phyloP scores from a whole-genome alignment of 2,113 vertebrate species.

The Pelecanoides urinatrix region DNA sequence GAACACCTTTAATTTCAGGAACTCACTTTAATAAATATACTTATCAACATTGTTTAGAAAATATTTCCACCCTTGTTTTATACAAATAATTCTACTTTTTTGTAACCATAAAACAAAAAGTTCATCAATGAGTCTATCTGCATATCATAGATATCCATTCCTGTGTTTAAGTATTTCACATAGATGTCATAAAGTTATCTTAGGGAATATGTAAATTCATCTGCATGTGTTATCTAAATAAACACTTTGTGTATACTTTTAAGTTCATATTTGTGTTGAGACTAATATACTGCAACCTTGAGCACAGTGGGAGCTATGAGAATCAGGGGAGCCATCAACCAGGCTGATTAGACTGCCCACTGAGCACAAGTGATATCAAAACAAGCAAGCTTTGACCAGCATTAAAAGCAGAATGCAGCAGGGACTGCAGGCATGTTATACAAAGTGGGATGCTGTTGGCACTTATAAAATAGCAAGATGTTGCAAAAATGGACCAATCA shows the following conservation, averaged over 20 bases:
- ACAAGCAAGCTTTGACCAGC: conserved; percentile 14
- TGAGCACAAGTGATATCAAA: conserved; percentile 31
- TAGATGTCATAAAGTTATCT: not conserved
- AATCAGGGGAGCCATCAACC: conserved; percentile 31
- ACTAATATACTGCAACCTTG: conserved; percentile 60
- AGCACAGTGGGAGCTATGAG: conserved; percentile 43
- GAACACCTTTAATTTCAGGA: not conserved
- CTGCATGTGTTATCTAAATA: conserved; percentile 18
- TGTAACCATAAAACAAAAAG: not conserved
- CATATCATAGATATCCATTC: not conserved
- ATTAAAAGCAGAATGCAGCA: conserved; percentile 25
- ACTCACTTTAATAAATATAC: not conserved
- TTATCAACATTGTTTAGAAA: not conserved
- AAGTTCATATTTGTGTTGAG: conserved; percentile 43
- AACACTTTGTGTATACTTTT: conserved; percentile 39
- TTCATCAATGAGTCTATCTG: not conserved
- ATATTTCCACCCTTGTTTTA: not conserved
- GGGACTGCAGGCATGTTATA: not conserved
- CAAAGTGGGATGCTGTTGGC: not conserved
- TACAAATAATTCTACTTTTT: not conserved
- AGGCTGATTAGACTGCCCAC: conserved; percentile 43
- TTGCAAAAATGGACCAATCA: conserved; percentile 50
- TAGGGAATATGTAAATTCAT: not conserved
- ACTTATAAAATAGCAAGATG: not conserved
- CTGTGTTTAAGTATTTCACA: not conserved